These are phyloP conservation scores for Acanthis flammea DNA, from an alignment of 2,797 vertebrate genomes.

Conservation along the genomic window DNA sequence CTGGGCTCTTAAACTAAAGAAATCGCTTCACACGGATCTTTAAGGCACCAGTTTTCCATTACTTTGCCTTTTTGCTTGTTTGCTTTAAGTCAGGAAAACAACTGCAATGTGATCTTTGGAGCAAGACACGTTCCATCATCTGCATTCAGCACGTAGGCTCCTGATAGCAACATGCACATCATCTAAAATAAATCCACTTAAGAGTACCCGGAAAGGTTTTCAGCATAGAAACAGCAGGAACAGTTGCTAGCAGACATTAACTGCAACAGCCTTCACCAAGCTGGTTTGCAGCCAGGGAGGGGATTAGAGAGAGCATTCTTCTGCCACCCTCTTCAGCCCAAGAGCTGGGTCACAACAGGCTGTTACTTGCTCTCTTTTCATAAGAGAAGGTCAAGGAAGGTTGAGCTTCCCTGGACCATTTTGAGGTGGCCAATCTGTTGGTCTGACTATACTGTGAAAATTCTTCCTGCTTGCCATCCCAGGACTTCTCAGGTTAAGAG, in stretches of 20 bases:
- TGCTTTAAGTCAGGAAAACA: slow-evolving; percentile 6
- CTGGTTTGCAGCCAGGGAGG: slow-evolving; percentile 11
- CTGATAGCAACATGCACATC: not conserved
- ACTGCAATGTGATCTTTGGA: slow-evolving; percentile 31
- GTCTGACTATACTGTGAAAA: not conserved
- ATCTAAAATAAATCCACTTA: slow-evolving; percentile 41
- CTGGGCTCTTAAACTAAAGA: not conserved
- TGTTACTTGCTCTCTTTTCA: not conserved
- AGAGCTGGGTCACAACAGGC: not conserved
- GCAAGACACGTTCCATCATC: not conserved
- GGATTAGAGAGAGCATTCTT: slow-evolving; percentile 18
- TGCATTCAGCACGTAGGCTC: slow-evolving; percentile 35
- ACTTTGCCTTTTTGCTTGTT: not conserved
- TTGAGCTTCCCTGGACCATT: not conserved
- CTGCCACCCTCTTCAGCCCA: not conserved
- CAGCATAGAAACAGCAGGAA: not conserved
- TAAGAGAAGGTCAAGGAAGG: not conserved
- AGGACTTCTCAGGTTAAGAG: not conserved
- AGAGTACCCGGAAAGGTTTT: not conserved
- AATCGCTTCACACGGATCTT: not conserved
- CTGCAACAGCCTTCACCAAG: slow-evolving; percentile 18
- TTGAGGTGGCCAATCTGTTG: not conserved
- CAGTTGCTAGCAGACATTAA: slow-evolving; percentile 50
- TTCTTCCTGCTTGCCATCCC: rapidly evolving
- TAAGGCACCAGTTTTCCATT: not conserved